Base-by-base conservation (phyloP, 2,113 vertebrate genomes). In the Tiliqua scincoides region DNA sequence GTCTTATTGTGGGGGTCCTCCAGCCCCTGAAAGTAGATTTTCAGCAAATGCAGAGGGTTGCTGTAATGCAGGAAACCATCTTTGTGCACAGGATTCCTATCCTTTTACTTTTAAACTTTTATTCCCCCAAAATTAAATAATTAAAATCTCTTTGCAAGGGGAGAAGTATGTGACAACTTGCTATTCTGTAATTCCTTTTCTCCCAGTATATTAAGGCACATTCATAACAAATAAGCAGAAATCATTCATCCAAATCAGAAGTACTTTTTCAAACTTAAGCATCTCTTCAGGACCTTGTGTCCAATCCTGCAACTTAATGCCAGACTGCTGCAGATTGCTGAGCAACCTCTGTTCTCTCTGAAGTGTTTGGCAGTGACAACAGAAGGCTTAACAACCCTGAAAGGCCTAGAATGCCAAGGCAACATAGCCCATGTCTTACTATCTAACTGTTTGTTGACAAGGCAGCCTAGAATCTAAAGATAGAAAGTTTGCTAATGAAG, bases 381-480 rank as follows among this genome's bases (percentile, higher is more conserved):
- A 89, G 20, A 87, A 82, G n/a, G 72, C 27, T 43, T 83, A 32
- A 30, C 35, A 75, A 88, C 84, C 80, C 86, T 88, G 32, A 67
- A 70, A 40, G 0, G 14, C 86, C 85, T 91, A 70, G 7, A 83
- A 88, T 65, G 82, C 32, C 92, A 90, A 83, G 68, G 43, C 43
- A 8, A 54, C 12, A 27, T 27, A 87, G 79, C 88, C 90, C 90
- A 71, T 0, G 0, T 78, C 40, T 32, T 73, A 35, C 73, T 87
- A 61, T 32, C 35, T 62, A 3, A 67, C 25, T 27, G 37, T 74
- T 82, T 92, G 79, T 67, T 91, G 83, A 86, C 88, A 93, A 95
- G 91, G 87, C 88, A 93, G 87, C 88, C 37, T 74, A 76, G 82
- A 85, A 35, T 81, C 83, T 82, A 89, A 92, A 92, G 57, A 82